phyloP scores from a whole-genome alignment of 1,140 invertebrate genomes.

The Drosophila burlai region DNA sequence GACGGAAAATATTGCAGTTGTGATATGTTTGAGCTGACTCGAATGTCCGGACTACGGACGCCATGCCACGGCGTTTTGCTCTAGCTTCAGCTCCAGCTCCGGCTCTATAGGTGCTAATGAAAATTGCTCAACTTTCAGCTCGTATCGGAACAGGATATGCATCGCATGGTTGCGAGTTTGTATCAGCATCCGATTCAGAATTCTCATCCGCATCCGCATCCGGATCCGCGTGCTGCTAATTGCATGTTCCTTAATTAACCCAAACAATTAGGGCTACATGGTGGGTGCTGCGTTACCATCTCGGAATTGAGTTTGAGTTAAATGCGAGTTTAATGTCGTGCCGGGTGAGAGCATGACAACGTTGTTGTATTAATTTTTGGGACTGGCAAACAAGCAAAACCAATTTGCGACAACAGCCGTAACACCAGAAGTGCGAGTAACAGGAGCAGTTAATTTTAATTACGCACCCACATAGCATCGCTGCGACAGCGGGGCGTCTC shows the following conservation, averaged over 20 bases:
- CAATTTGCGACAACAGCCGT: conserved; percentile 65
- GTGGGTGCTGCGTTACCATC: conserved; percentile 19
- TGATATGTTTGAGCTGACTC: conserved; percentile 74
- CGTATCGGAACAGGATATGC: conserved; percentile 47
- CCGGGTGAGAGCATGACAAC: background rate
- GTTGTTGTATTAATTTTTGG: conserved; percentile 53
- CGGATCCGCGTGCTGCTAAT: conserved; percentile 43
- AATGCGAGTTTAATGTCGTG: conserved; percentile 70
- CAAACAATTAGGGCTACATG: conserved; percentile 54
- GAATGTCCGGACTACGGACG: conserved; percentile 51
- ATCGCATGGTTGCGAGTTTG: conserved; percentile 14
- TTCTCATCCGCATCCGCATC: conserved; percentile 8
- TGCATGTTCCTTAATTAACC: conserved; percentile 48
- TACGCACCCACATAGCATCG: conserved; percentile 60
- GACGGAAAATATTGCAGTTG: conserved; percentile 77
- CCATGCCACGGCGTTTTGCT: conserved; percentile 7
- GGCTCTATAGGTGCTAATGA: conserved; percentile 73
- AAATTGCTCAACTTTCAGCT: conserved; percentile 70
- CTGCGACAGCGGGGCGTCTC: conserved; percentile 69
- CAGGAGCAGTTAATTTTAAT: conserved; percentile 80
- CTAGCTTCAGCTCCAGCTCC: background rate
- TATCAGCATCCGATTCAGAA: conserved; percentile 19
- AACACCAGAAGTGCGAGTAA: conserved; percentile 34
- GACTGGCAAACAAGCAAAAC: conserved; percentile 72
- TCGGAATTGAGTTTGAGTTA: conserved; percentile 38